Evolutionary conservation across 2,797 vertebrate species (phyloP), one percentile per base, ranked within the genome.

Genomic region (Glyptemys insculpta): DNA sequence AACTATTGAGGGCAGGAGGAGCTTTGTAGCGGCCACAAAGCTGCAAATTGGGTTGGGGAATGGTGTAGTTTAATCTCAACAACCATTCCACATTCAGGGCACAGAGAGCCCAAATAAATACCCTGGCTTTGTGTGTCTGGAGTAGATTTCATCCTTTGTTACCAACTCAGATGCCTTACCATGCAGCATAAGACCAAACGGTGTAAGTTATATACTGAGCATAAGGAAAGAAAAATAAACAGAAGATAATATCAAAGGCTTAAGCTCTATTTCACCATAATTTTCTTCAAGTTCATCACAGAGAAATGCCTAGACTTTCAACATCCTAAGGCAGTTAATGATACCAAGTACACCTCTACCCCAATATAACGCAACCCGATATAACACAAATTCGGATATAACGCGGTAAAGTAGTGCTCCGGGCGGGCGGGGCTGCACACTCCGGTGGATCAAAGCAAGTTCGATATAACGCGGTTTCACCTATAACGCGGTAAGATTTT

Each of bases 11-110:
- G 18, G 8, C 21, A 81, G 91, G 89, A 2, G 4, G 80, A 93
- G 65, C 21, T 59, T 85, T 50, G 31, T 12, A 23, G 59, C 90
- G 18, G 37, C 14, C 62, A 47, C 8, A 14, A 29, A 49, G 11
- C 50, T 50, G 50, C 50, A 50, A 50, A 50, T 8, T 76, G 12
- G 41, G 25, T 1, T 54, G 14, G 7, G 2, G 2, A 0, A 23
- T 80, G 41, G 49, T 94, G 68, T 53, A 62, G 59, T 81, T 81
- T 91, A 27, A 65, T 44, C 62, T 62, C 31, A 29, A 78, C 91
- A 91, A 41, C 27, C 27, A 27, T 12, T 78, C 23, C 25, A 78
- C 12, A 29, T 49, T 78, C 41, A 78, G 44, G 25, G 6, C 44
- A 76, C 74, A 78, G 41, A 72, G 11, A 72, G 65, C n/a, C 9